Conservation (phyloP, 2,888 invertebrate genomes). For the Polyploca ridens region DNA sequence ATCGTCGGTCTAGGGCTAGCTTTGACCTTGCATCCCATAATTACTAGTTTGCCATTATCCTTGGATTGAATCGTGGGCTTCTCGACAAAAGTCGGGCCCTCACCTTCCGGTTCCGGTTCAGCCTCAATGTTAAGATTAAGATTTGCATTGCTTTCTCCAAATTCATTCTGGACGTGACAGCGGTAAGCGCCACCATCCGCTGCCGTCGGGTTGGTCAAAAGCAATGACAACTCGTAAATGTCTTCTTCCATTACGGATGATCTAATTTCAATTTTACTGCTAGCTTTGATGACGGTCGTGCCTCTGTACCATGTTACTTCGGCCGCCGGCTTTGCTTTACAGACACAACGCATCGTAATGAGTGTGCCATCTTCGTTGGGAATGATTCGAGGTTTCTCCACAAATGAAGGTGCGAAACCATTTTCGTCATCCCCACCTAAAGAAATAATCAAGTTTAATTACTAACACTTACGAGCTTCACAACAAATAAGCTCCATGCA, state of each 20-base stretch:
- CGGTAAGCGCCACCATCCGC: constrained; percentile 87
- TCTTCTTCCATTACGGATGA: constrained; percentile 92
- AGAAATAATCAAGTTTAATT: constrained; percentile 37
- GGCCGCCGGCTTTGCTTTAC: constrained; percentile 97
- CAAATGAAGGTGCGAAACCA: constrained; percentile 98
- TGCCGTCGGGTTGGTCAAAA: constrained; percentile 80
- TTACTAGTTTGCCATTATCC: constrained; percentile 81
- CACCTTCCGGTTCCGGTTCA: constrained; percentile 96
- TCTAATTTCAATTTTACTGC: constrained; percentile 92
- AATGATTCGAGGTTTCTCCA: constrained; percentile 99
- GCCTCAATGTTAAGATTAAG: constrained; percentile 98
- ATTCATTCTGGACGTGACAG: constrained; percentile 97
- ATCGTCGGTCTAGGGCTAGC: constrained; percentile 81
- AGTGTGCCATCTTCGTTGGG: constrained; percentile 98
- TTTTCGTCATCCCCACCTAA: constrained; percentile 96
- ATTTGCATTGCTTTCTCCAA: constrained; percentile 98
- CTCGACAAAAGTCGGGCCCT: constrained; percentile 97
- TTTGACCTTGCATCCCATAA: constrained; percentile 81
- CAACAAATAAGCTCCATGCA: constrained; percentile 58
- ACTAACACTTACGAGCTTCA: constrained; percentile 20
- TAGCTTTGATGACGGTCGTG: constrained; percentile 92
- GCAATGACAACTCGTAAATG: constrained; percentile 92
- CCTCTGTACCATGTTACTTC: constrained; percentile 98
- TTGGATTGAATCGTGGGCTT: constrained; percentile 94
- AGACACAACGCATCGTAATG: constrained; percentile 98